phyloP scores from a whole-genome alignment of 2,797 vertebrate species.

The Columba guinea region DNA sequence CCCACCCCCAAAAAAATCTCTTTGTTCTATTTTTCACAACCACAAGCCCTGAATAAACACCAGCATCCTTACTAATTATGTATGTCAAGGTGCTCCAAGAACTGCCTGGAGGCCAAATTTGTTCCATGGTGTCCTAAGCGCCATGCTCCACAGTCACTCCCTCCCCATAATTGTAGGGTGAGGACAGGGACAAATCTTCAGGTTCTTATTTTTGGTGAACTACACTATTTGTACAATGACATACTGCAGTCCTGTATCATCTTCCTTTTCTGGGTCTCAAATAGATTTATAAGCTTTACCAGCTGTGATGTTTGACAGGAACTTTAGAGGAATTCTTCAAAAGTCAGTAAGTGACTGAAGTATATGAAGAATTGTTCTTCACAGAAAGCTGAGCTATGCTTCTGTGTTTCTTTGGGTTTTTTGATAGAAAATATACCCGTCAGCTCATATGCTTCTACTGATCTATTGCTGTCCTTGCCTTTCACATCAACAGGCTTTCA shows the following conservation, averaged over 20 bases:
- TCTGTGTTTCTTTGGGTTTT: background rate
- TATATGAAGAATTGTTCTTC: background rate
- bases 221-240: background rate
- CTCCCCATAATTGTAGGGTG: slow-evolving; percentile 43
- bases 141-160: background rate
- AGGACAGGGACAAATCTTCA: slow-evolving; percentile 9
- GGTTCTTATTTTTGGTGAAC: slow-evolving; percentile 49
- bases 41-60: slow-evolving; percentile 22
- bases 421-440: background rate
- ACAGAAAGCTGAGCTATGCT: background rate
- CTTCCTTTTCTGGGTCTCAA: background rate
- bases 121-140: background rate
- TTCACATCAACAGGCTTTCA: background rate
- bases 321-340: background rate
- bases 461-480: background rate
- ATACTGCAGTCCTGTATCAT: background rate
- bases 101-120: slow-evolving; percentile 20
- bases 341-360: background rate
- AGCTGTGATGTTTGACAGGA: background rate
- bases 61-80: slow-evolving; percentile 37
- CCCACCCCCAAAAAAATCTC: background rate
- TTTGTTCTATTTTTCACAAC: slow-evolving; percentile 44
- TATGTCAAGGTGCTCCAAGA: slow-evolving; percentile 45
- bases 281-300: background rate
- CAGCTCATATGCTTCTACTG: background rate